Evolutionary conservation across 2,113 vertebrate species (phyloP).

Genomic region (Pseudois nayaur): DNA sequence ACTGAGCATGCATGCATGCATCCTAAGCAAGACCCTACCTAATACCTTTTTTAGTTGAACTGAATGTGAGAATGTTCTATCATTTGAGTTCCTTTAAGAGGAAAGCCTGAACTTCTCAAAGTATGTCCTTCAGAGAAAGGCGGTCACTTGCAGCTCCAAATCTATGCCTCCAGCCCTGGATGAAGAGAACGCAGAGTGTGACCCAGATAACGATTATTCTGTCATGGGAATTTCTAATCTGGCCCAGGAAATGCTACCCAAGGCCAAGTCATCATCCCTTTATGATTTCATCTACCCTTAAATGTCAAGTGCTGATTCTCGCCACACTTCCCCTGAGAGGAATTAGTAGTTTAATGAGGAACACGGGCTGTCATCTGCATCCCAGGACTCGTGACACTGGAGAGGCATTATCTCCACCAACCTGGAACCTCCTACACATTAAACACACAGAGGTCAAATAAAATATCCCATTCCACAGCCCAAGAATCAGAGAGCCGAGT

Average conservation of each 20-base stretch:
- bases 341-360: constrained; percentile 60
- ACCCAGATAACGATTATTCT: constrained; percentile 6
- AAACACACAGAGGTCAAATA: constrained; percentile 33
- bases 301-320: constrained; percentile 58
- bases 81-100: neutral
- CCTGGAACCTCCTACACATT: constrained; percentile 26
- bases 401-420: constrained; percentile 35
- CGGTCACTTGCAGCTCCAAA: neutral
- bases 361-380: neutral
- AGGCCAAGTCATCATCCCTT: constrained; percentile 54
- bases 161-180: neutral
- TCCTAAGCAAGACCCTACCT: neutral
- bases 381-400: neutral
- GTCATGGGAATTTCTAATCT: constrained; percentile 28
- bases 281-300: constrained; percentile 55
- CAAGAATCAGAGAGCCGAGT: constrained; percentile 7
- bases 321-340: neutral
- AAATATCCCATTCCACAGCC: constrained; percentile 27
- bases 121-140: neutral
- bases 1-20: neutral
- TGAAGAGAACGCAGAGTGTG: neutral
- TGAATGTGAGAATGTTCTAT: neutral
- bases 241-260: neutral
- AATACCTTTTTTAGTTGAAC: neutral
- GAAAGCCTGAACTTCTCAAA: neutral